Percentiles rank a stretch among this genome's conserved stretches.
These are phyloP conservation scores for Oasisia sp. DNA, from an alignment of 2,888 invertebrate species.

Conservation along the genomic window DNA sequence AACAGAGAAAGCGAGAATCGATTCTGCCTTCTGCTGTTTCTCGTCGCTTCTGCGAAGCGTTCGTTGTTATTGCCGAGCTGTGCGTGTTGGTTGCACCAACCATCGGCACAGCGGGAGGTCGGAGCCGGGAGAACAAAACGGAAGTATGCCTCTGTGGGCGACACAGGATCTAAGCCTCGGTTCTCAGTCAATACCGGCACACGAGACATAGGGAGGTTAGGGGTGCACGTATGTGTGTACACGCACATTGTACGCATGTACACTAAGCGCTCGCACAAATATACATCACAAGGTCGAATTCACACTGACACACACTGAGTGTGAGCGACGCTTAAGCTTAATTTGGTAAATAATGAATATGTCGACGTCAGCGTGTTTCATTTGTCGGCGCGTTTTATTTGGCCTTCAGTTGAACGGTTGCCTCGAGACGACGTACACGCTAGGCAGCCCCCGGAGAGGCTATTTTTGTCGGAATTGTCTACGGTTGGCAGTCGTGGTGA, in stretches of 20 bases:
- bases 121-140: not conserved
- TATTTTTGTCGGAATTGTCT: not conserved
- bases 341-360: slow-evolving; percentile 5
- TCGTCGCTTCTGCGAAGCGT: not conserved
- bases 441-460: not conserved
- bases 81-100: not conserved
- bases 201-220: no score
- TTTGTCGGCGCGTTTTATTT: not conserved
- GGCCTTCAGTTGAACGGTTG: not conserved
- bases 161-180: not conserved
- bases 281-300: no score
- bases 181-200: no score
- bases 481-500: not conserved
- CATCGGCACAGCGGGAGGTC: not conserved
- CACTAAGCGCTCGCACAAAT: no score
- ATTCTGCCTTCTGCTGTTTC: not conserved
- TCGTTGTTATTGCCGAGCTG: not conserved
- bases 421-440: not conserved
- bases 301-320: not conserved
- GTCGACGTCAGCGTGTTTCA: not conserved
- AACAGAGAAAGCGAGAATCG: not conserved
- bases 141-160: not conserved
- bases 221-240: no score
- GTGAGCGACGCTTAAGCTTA: not conserved
- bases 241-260: no score